phyloP scores from a whole-genome alignment of 2,797 vertebrate genomes.

The Mormyrus proboscirostris region DNA sequence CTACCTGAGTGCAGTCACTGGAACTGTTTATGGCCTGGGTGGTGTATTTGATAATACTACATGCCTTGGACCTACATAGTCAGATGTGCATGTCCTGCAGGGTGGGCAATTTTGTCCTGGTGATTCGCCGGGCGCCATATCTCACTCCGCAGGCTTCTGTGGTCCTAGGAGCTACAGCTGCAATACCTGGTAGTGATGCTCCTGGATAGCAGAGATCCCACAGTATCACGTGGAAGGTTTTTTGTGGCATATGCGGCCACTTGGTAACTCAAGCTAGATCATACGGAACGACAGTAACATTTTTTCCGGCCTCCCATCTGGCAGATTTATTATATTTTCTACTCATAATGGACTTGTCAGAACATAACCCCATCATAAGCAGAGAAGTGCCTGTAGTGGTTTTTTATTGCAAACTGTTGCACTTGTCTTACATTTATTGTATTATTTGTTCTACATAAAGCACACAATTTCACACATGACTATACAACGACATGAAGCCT shows the following conservation, averaged over 20 bases:
- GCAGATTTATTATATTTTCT: neutral
- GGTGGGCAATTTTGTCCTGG: neutral
- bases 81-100: neutral
- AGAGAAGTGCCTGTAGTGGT: too few relatives aligned
- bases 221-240: neutral
- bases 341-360: neutral
- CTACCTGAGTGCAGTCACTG: neutral
- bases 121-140: neutral
- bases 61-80: neutral
- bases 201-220: neutral
- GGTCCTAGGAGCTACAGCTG: neutral
- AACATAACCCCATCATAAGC: neutral
- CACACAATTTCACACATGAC: neutral
- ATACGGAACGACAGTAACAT: neutral
- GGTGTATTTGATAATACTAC: neutral
- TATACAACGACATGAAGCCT: neutral
- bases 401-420: neutral
- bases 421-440: neutral
- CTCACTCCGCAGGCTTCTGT: neutral
- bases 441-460: neutral
- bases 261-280: neutral
- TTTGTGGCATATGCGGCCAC: neutral
- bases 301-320: neutral
- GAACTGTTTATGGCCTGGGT: neutral
- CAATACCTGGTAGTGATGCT: neutral